A percentile compares a stretch with the other conserved stretches of the same genome.
phyloP scores from a whole-genome alignment of 2,888 invertebrate genomes.

The Hyposoter dolosus region DNA sequence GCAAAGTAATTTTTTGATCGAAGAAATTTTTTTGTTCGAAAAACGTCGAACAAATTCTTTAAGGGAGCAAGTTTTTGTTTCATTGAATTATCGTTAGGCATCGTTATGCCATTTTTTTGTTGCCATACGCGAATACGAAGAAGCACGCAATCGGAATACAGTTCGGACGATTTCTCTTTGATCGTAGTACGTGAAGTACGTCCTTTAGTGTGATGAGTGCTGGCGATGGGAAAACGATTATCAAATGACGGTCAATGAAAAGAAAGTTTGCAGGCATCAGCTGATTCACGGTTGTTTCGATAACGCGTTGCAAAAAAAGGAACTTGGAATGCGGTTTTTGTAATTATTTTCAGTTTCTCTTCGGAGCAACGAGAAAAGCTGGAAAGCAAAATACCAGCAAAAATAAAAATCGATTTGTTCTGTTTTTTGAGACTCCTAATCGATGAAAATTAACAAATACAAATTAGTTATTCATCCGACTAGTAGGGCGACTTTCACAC shows the following conservation, averaged over 20 bases:
- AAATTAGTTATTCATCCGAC: not conserved
- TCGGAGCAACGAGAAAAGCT: not conserved
- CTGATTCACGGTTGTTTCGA: not conserved
- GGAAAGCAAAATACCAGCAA: not conserved
- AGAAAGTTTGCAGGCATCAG: not conserved
- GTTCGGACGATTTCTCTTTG: not conserved
- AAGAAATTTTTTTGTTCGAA: too few species aligned
- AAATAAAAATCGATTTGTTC: not conserved
- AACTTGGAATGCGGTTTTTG: not conserved
- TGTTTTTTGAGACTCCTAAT: not conserved
- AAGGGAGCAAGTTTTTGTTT: not conserved
- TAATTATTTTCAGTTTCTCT: not conserved
- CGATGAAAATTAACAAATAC: not conserved
- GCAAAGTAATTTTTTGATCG: not conserved
- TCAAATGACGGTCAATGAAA: constrained; percentile 6
- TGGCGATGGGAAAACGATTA: not conserved
- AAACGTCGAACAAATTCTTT: too few species aligned
- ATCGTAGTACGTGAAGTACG: not conserved
- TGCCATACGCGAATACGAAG: not conserved
- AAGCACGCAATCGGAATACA: not conserved
- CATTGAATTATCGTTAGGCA: too few species aligned
- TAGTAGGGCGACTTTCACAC: not conserved
- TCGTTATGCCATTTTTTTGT: not conserved
- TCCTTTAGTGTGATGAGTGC: not conserved
- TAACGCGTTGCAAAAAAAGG: not conserved